Evolutionary conservation across 2,888 invertebrate genomes (phyloP), one percentile per base, ranked within the genome.

Genomic region (Palloptera scutellata): DNA sequence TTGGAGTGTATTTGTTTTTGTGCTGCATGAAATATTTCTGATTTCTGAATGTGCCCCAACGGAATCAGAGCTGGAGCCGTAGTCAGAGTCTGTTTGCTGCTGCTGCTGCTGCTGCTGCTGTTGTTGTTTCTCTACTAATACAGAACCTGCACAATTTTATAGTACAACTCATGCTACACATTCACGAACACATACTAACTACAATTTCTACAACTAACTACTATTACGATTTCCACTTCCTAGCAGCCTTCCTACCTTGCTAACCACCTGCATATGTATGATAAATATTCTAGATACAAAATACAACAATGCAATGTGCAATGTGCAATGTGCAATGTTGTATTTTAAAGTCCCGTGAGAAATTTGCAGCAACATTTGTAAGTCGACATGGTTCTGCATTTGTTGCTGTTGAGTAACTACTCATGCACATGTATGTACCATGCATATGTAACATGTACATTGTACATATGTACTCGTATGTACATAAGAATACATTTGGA

Each of bases 271-370:
- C 30, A 30, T 30, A 30, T 6, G 6, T 30, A 30, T 30, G 6
- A 2, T 30, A 30, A 30, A 30, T 30, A 30, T 30, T 8, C 1
- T 57, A 13, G 13, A 60, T 13, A 45, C 15, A 11, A 43, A 20
- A 60, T 13, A 45, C 15, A 11, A 43, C 42, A 51, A 40, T 61
- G 61, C 61, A 52, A 42, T 61, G 53, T 6, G 2, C 12, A 11
- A 42, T 51, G 40, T 63, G n/a, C 11, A 6, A 15, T 15, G 20
- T 6, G 2, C 12, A 11, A 42, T 51, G 40, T 63, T 54, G 41
- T 54, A 12, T 54, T 53, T 19, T 64, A 17, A 64, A 52, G 58
- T 67, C 67, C 55, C 67, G 54, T 60, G 67, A 67, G 67, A 67
- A 67, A 67, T 67, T 63, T 60, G 19, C 52, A 55, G 60, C 51